Conservation (phyloP, 2,888 invertebrate genomes). For the Phortica magna region DNA sequence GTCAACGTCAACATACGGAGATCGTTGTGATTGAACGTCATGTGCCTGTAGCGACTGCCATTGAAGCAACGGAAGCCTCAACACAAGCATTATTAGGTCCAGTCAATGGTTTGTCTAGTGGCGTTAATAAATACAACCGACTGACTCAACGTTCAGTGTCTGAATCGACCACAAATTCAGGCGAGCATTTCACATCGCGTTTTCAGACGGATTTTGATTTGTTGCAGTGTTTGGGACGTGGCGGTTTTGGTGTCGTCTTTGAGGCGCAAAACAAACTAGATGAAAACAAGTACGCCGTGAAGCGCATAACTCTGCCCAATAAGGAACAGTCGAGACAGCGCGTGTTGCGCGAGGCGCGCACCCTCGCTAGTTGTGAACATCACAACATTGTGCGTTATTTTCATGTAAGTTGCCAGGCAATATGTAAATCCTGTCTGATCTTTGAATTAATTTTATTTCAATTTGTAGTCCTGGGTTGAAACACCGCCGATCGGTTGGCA, state of each 20-base stretch:
- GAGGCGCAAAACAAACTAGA: constrained; percentile 96
- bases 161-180: constrained; percentile 69
- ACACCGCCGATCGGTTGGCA: constrained; percentile 94
- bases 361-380: constrained; percentile 96
- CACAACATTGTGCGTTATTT: constrained; percentile 94
- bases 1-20: constrained; percentile 71
- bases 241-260: constrained; percentile 98
- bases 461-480: constrained; percentile 93
- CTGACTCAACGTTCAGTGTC: constrained; percentile 60
- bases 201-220: constrained; percentile 92
- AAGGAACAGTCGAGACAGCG: constrained; percentile 90
- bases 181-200: constrained; percentile 79
- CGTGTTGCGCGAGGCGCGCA: constrained; percentile 96
- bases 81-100: constrained; percentile 68
- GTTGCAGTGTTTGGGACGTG: constrained; percentile 88
- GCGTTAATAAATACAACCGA: constrained; percentile 41
- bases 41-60: constrained; percentile 75
- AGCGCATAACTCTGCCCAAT: constrained; percentile 92
- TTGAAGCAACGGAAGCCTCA: constrained; percentile 75
- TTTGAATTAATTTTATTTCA: constrained; percentile 40
- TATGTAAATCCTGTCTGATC: not conserved
- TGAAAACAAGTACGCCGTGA: constrained; percentile 95
- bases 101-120: constrained; percentile 46
- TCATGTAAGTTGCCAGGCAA: constrained; percentile 59
- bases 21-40: constrained; percentile 77